These are phyloP conservation scores for Hemiscyllium ocellatum DNA, from an alignment of 2,113 vertebrate species.

Conservation along the genomic window DNA sequence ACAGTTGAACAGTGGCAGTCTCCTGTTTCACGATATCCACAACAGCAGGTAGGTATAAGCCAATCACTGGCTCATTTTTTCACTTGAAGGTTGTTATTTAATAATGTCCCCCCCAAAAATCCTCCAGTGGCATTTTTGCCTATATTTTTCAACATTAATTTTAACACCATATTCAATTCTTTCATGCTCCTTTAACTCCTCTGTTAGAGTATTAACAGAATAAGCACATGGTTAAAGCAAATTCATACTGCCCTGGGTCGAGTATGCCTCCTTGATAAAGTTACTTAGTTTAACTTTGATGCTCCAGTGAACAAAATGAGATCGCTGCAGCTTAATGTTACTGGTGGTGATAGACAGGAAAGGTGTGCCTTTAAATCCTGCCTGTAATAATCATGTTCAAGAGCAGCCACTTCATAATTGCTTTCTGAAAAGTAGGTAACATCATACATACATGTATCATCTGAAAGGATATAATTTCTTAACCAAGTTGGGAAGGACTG, in stretches of 20 bases:
- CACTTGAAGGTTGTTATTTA: not conserved
- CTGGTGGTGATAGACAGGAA: not conserved
- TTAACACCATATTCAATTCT: not conserved
- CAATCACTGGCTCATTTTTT: not conserved
- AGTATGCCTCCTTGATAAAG: not conserved
- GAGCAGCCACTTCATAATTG: not conserved
- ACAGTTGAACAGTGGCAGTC: constrained; percentile 64
- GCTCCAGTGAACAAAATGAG: not conserved
- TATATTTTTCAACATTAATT: not conserved
- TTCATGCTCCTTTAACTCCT: not conserved
- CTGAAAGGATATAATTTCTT: not conserved
- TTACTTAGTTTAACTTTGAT: not conserved
- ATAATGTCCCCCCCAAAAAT: not conserved
- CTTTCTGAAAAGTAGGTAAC: not conserved
- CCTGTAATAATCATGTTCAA: not conserved
- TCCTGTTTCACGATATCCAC: constrained; percentile 57
- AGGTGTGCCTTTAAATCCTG: not conserved
- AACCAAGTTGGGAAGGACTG: not conserved
- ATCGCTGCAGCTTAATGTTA: not conserved
- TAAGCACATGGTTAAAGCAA: not conserved
- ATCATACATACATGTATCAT: not conserved
- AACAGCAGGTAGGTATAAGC: constrained; percentile 67
- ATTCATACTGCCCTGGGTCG: not conserved
- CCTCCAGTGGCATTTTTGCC: not conserved
- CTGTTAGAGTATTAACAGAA: not conserved